Base-by-base conservation (phyloP, 2,888 invertebrate species). In the Lasioglossum oenotherae region DNA sequence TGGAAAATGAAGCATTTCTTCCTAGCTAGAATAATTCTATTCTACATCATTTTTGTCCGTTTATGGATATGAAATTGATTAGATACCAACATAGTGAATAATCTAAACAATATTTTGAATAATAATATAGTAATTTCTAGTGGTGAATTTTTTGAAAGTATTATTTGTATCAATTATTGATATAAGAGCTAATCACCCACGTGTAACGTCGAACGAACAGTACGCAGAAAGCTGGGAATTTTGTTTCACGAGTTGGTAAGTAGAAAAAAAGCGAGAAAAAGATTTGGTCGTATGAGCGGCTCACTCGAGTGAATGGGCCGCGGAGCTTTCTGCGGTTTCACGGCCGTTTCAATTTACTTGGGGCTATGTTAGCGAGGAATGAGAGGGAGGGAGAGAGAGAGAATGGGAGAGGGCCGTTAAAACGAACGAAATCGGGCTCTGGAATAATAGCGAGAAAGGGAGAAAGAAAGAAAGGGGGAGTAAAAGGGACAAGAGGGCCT, bases 301-400 rank as follows among this genome's bases (percentile, higher is more conserved):
- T 44, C 46, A n/a, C 35, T 46, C 64, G 46, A 69, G 53, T 27
- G 72, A 79, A 81, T 60, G 73, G 69, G 46, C 19, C n/a, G 41
- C 23, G 35, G 67, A 27, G 44, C 27, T n/a, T 74, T 35, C 78
- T 57, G 35, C n/a, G 38, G 60, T 53, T 73, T 79, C 73, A 67
- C 53, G 74, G 75, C 23, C 84, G 82, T 85, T 88, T 82, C 81
- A 88, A 88, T 88, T 82, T 78, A 74, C 73, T 64, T 77, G 76
- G 27, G 74, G 80, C n/a, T 71, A 53, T 64, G 41, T 53, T 14
- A 41, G 53, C 53, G 10, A 46, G 69, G 35, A 73, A 27, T 0
- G 35, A 27, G 46, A 60, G 16, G 19, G 38, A 73, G 78, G 57
- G 41, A 27, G 14, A 23, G 71, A n/a, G 27, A 60, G 64, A 19